Percentiles rank a stretch among this genome's conserved stretches.
Conservation (phyloP, 2,797 vertebrate genomes). For the Taenioides sp. region DNA sequence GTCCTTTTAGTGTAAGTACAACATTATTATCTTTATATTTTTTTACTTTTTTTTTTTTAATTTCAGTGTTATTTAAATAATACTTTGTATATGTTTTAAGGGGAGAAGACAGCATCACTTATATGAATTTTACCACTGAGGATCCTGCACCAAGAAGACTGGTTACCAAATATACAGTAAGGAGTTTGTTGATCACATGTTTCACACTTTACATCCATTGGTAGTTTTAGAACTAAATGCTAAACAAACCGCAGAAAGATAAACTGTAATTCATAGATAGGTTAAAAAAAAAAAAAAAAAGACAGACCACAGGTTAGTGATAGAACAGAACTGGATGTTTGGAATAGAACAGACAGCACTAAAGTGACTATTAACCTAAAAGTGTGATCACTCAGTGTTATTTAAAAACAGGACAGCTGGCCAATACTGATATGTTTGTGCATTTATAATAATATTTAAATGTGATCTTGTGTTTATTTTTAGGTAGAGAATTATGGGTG, state of each 20-base stretch:
- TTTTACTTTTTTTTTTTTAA: too few relatives aligned
- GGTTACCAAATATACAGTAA: constrained; percentile 53
- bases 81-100: constrained; percentile 29
- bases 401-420: too few relatives aligned
- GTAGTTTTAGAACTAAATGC: neutral
- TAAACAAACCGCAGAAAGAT: too few relatives aligned
- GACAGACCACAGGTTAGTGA: too few relatives aligned
- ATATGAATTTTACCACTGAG: constrained; percentile 62
- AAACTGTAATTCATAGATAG: too few relatives aligned
- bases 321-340: too few relatives aligned
- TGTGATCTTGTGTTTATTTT: constrained; percentile 4
- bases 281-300: too few relatives aligned
- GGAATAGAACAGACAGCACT: too few relatives aligned
- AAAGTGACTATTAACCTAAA: too few relatives aligned
- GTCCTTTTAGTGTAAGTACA: constrained; percentile 63
- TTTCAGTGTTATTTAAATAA: neutral
- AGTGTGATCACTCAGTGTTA: too few relatives aligned
- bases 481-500: constrained; percentile 70
- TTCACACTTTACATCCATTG: neutral
- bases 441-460: neutral
- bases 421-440: neutral
- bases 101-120: constrained; percentile 32
- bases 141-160: constrained; percentile 42
- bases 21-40: neutral
- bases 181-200: neutral